These are phyloP conservation scores for Atta colombica DNA, from an alignment of 1,140 invertebrate species.

Conservation along the genomic window DNA sequence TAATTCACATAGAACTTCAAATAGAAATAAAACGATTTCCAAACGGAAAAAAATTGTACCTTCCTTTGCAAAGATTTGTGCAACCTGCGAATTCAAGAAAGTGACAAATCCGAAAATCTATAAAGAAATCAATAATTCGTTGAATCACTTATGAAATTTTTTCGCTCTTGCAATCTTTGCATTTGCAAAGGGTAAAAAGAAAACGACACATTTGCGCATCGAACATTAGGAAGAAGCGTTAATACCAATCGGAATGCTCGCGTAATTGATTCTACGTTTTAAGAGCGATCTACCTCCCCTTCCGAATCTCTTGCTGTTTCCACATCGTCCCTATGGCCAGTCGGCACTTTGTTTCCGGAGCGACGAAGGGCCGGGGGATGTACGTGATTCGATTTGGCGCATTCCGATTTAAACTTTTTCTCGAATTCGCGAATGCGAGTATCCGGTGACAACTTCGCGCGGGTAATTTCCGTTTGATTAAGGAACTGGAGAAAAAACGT, in stretches of 20 bases:
- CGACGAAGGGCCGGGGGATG: conserved; percentile 63
- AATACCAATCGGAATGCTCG: conserved; percentile 63
- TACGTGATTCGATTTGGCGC: conserved; percentile 85
- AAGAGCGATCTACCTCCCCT: conserved; percentile 59
- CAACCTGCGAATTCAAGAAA: background rate
- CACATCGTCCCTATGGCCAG: conserved; percentile 28
- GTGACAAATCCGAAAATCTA: background rate
- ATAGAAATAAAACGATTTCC: too few species aligned
- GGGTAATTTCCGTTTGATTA: conserved; percentile 85
- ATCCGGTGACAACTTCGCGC: conserved; percentile 78
- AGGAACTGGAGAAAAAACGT: conserved; percentile 63
- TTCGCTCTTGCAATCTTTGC: conserved; percentile 4
- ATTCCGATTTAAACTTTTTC: conserved; percentile 85
- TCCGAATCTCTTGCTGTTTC: conserved; percentile 22
- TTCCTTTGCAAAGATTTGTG: background rate
- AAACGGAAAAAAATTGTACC: too few species aligned
- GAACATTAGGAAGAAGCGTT: conserved; percentile 47
- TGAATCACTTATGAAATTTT: background rate
- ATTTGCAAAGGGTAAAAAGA: background rate
- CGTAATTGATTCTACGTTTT: conserved; percentile 64
- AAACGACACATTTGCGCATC: conserved; percentile 30
- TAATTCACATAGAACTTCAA: too few species aligned
- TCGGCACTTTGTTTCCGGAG: conserved; percentile 71
- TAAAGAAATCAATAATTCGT: background rate
- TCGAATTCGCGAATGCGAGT: conserved; percentile 71